A percentile compares a stretch with the other conserved stretches of the same genome.
phyloP scores from a whole-genome alignment of 1,140 invertebrate species.

The Helicoverpa armigera region DNA sequence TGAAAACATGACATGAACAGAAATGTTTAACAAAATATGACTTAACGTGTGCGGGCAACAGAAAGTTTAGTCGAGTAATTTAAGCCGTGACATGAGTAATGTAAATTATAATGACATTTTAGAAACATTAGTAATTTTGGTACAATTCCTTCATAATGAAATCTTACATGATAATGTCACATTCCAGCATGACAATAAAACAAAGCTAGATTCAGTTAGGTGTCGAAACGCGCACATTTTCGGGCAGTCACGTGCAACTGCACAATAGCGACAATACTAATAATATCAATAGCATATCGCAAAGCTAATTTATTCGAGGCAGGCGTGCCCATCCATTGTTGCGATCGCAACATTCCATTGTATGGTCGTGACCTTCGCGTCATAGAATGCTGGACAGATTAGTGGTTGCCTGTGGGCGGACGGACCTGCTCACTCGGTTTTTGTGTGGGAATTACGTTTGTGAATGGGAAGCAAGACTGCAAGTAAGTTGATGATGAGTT shows the following conservation, averaged over 20 bases:
- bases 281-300: conserved; percentile 51
- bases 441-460: conserved; percentile 5
- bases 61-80: too few species aligned
- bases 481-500: conserved; percentile 6
- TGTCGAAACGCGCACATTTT: conserved; percentile 43
- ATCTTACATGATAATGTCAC: background rate
- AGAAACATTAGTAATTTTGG: too few species aligned
- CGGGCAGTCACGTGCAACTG: conserved; percentile 48
- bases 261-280: conserved; percentile 40
- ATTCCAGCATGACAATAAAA: background rate
- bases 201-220: background rate
- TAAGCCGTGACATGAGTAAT: too few species aligned
- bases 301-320: conserved; percentile 59
- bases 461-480: conserved; percentile 21
- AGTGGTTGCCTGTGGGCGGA: conserved; percentile 46
- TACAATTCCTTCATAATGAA: background rate
- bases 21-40: too few species aligned
- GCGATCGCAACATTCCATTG: conserved; percentile 71
- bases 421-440: conserved; percentile 29
- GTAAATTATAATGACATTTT: too few species aligned
- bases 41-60: too few species aligned
- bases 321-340: conserved; percentile 67
- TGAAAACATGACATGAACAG: background rate
- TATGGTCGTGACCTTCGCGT: conserved; percentile 71
- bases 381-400: conserved; percentile 51